Base-by-base conservation (phyloP, 2,797 vertebrate species). In the Sitta carolinensis region DNA sequence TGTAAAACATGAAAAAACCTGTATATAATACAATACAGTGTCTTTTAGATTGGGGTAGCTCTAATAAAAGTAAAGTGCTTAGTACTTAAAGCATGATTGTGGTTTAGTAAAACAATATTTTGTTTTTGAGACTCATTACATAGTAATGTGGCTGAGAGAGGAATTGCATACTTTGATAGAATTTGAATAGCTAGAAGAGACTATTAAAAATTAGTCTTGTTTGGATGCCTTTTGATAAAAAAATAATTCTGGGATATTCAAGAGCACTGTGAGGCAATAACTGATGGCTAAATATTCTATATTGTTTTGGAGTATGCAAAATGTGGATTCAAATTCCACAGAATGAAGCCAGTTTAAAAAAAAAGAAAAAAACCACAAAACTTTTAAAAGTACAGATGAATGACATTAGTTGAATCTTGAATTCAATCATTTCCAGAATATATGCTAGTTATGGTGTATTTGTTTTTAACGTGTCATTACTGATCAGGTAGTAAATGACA, bases 351-450 rank as follows among this genome's bases (percentile, higher is more conserved):
- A n/a, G 6, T 58, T 47, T 0, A 19, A 7, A 27, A 77, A 75
- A 16, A 4, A 7, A 23, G 1, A 36, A 78, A 42, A 21, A 68
- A 29, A 1, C 0, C 5, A 3, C 6, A 5, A 4, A 61, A 22
- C 10, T 50, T 74, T 32, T 32, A 25, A 10, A 59, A 59, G 26
- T 55, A 32, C 7, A 51, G 22, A 13, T 25, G 12, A 72, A 54
- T 68, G 23, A 17, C 10, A 27, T n/a, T 55, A 83, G 10, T n/a
- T 0, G 1, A 32, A 55, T 70, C 6, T 25, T 58, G 20, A 84
- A 47, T 26, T 61, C 68, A 80, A 2, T 57, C 22, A 30, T 57
- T 91, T 52, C 11, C 14, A 25, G 16, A n/a, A 63, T 70, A 25
- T 68, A 29, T 75, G 9, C 30, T 75, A 5, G 4, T 78, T 81